phyloP scores from a whole-genome alignment of 1,140 invertebrate species.

The Limonius californicus region DNA sequence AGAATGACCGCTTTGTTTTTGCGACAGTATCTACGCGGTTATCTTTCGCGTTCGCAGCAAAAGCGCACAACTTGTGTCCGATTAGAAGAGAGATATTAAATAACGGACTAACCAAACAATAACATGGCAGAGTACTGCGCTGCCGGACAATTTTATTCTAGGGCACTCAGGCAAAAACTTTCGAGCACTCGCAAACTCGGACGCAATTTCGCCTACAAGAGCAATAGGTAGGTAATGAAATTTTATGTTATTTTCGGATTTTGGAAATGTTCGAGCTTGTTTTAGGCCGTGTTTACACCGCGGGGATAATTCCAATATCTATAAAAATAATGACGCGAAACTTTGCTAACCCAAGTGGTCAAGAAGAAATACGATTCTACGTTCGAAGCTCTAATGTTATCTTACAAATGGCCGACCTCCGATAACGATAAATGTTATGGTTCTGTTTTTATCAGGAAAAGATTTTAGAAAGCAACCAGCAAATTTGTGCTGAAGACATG shows the following conservation, averaged over 20 bases:
- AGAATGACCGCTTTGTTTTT: conserved; percentile 26
- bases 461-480: neutral
- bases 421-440: conserved; percentile 11
- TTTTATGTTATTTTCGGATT: neutral
- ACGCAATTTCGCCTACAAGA: neutral
- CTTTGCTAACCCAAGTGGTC: conserved; percentile 1
- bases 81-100: conserved; percentile 37
- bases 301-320: conserved; percentile 5
- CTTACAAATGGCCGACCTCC: conserved; percentile 8
- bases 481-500: too few species aligned
- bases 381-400: neutral
- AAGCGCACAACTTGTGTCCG: conserved; percentile 27
- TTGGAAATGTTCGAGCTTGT: conserved; percentile 1
- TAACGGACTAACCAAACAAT: conserved; percentile 38
- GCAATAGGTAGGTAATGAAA: neutral
- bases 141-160: conserved; percentile 16
- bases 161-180: neutral
- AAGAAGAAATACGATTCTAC: conserved; percentile 10
- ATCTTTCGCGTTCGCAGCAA: conserved; percentile 30
- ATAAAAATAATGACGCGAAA: conserved; percentile 9
- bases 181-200: neutral
- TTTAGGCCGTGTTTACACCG: conserved; percentile 5
- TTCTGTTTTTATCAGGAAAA: conserved; percentile 10
- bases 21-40: conserved; percentile 27
- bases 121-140: conserved; percentile 19